phyloP scores from a whole-genome alignment of 2,797 vertebrate genomes.

The Fistularia commersonii region DNA sequence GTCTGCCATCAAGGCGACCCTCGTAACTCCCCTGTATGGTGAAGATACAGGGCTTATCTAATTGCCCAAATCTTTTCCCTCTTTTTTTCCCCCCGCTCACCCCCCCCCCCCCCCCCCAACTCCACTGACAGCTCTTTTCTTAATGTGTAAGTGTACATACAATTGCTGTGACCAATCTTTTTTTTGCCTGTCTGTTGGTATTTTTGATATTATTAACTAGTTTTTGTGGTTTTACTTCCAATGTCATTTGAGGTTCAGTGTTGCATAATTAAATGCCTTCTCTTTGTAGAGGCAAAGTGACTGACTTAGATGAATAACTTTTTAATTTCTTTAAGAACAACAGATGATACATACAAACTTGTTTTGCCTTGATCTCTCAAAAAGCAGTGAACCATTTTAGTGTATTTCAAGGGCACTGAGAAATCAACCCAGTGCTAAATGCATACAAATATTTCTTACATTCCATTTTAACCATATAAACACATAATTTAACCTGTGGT shows the following conservation, averaged over 20 bases:
- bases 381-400: slow-evolving; percentile 14
- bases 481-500: slow-evolving; percentile 34
- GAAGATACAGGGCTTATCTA: slow-evolving; percentile 62
- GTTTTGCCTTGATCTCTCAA: slow-evolving; percentile 55
- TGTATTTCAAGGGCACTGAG: slow-evolving; percentile 26
- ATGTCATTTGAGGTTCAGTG: slow-evolving; percentile 53
- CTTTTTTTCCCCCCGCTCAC: slow-evolving; percentile 13
- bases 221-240: slow-evolving; percentile 55
- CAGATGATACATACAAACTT: slow-evolving; percentile 29
- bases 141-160: slow-evolving; percentile 81
- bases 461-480: slow-evolving; percentile 29
- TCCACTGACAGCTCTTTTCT: slow-evolving; percentile 74
- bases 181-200: slow-evolving; percentile 70
- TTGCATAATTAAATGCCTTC: slow-evolving; percentile 41
- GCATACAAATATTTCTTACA: slow-evolving; percentile 27
- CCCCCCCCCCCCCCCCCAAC: slow-evolving; percentile 11
- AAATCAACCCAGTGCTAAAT: slow-evolving; percentile 35
- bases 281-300: slow-evolving; percentile 27
- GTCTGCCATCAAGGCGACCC: slow-evolving; percentile 46
- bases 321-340: slow-evolving; percentile 33
- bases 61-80: slow-evolving; percentile 42
- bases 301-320: slow-evolving; percentile 33
- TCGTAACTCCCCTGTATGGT: slow-evolving; percentile 56
- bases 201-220: slow-evolving; percentile 75
- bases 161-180: slow-evolving; percentile 77